These are phyloP conservation scores for Rallus limicola DNA, from an alignment of 2,113 vertebrate genomes.

Conservation along the genomic window DNA sequence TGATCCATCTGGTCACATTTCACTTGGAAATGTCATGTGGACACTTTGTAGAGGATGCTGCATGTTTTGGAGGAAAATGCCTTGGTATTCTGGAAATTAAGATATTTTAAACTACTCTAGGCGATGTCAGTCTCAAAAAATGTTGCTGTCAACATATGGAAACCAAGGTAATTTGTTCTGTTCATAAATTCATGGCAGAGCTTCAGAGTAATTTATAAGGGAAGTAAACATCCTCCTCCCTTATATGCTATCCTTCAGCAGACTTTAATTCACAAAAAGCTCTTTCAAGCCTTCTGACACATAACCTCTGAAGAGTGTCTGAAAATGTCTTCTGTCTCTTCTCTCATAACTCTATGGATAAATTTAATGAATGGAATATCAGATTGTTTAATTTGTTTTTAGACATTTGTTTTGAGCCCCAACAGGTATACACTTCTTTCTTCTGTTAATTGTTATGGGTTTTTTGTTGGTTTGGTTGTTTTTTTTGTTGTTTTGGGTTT, in stretches of 20 bases:
- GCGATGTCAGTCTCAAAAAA: neutral
- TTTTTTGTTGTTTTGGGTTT: neutral
- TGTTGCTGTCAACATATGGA: neutral
- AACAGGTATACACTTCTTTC: neutral
- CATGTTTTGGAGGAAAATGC: neutral
- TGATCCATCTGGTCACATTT: neutral
- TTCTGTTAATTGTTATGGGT: neutral
- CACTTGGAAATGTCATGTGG: neutral
- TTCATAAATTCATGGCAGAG: neutral
- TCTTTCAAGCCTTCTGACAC: neutral
- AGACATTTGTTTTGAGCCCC: neutral
- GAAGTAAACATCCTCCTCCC: neutral
- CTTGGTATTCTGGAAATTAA: neutral
- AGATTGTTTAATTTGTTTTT: neutral
- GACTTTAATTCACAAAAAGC: neutral
- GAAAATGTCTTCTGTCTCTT: neutral
- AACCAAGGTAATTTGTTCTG: conserved; percentile 25
- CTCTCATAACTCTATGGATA: neutral
- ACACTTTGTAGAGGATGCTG: neutral
- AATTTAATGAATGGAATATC: neutral
- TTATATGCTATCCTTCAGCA: neutral
- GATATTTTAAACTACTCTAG: neutral
- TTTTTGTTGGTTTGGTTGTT: too few species aligned
- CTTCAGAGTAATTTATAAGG: neutral
- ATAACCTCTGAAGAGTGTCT: neutral